Evolutionary conservation across 1,140 invertebrate genomes (phyloP).

Genomic region (Dreissena polymorpha): DNA sequence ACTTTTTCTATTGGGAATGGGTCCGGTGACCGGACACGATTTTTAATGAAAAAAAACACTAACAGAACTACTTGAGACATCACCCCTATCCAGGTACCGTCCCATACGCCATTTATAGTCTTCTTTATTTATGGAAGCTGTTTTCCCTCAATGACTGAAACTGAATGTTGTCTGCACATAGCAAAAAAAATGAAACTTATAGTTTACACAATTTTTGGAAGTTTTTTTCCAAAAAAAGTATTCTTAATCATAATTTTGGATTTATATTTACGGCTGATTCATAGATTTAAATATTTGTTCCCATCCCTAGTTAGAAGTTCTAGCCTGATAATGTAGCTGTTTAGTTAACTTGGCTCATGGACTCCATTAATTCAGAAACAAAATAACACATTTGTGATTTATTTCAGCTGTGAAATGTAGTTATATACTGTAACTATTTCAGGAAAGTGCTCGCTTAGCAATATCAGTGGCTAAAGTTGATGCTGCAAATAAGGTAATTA

Average conservation of each 20-base stretch:
- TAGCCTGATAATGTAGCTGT: neutral
- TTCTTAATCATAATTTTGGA: neutral
- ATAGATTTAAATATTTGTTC: neutral
- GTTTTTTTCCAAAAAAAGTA: neutral
- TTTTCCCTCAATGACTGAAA: too few relatives aligned
- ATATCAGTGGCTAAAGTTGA: constrained; percentile 68
- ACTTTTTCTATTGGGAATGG: too few relatives aligned
- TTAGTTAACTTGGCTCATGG: neutral
- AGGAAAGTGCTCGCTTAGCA: constrained; percentile 69
- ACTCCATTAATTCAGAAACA: neutral
- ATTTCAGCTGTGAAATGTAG: neutral
- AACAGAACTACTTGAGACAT: too few relatives aligned
- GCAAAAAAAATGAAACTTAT: too few relatives aligned
- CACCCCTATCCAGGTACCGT: too few relatives aligned
- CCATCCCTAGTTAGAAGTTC: neutral
- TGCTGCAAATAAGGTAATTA: constrained; percentile 72
- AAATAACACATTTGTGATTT: neutral
- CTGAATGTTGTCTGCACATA: too few relatives aligned
- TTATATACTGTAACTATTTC: constrained; percentile 37
- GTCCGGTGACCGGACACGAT: too few relatives aligned
- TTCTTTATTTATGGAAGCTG: too few relatives aligned
- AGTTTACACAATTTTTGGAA: too few relatives aligned
- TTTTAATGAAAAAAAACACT: too few relatives aligned
- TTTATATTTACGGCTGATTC: neutral
- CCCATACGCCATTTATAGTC: too few relatives aligned